Base-by-base conservation (phyloP, 2,113 vertebrate genomes). In the Bambusicola thoracicus region DNA sequence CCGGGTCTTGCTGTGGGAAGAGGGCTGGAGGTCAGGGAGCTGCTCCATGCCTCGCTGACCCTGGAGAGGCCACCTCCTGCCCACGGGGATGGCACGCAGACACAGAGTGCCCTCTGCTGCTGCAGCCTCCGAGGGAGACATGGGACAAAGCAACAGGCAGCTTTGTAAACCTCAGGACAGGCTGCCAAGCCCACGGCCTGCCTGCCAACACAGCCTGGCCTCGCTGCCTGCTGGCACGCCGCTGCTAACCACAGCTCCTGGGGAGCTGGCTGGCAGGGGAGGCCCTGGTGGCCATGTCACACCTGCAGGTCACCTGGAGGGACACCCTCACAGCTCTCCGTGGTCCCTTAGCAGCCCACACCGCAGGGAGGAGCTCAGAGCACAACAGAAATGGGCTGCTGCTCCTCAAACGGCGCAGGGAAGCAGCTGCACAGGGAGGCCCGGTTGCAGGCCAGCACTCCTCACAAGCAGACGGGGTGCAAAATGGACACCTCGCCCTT, bases 31-130 rank as follows among this genome's bases (percentile, higher is more conserved):
- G 75, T 55, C 81, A 85, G 6, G 38, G 41, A 44, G 49, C 77
- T 59, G 56, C 27, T 61, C 56, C n/a, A 2, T 65, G 38, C 29
- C 55, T 61, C 38, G 51, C 51, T 32, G 59, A 14, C 53, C 40
- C 41, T 20, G 30, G 43, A 79, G 17, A 69, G 34, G 55, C 36
- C 6, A 7, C 67, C 30, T 67, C 17, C 17, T 83, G 55, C 62
- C 43, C n/a, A 41, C 22, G 46, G 3, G 1, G 46, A 66, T 32
- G 13, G 63, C 73, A 40, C 3, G 0, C 2, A 27, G 88, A 78
- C 21, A 9, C 3, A 83, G 69, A 95, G 94, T 88, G 94, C 95
- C 95, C 95, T 91, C 96, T 95, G 87, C 93, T 2, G 95, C 86
- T 76, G 2, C 9, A 11, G n/a, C 36, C 2, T 21, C 34, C 2